Evolutionary conservation across 2,113 vertebrate species (phyloP).

Genomic region (Telmatochromis sp.): DNA sequence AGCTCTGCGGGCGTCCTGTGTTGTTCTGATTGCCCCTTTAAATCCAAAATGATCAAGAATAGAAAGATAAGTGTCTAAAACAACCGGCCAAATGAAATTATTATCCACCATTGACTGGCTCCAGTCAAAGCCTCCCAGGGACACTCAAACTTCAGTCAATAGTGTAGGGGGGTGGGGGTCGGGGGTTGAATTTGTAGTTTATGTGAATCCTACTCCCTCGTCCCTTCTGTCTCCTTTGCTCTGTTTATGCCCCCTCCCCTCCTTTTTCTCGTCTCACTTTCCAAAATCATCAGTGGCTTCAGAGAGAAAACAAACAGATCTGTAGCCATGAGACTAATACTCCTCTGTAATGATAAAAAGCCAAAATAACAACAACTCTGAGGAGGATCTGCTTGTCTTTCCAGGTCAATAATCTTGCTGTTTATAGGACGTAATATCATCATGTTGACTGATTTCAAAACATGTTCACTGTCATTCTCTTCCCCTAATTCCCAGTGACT

Average conservation of each 20-base stretch:
- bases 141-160: constrained; percentile 26
- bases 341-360: neutral
- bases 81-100: constrained; percentile 34
- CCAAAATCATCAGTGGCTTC: constrained; percentile 9
- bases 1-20: constrained; percentile 13
- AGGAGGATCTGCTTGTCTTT: constrained; percentile 20
- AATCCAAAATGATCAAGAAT: constrained; percentile 34
- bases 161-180: neutral
- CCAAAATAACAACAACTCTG: neutral
- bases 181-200: neutral
- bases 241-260: constrained; percentile 34
- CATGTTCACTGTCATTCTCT: neutral
- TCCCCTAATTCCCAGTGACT: neutral
- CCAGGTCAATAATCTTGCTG: neutral
- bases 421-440: neutral
- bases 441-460: neutral
- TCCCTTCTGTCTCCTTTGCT: constrained; percentile 13
- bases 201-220: constrained; percentile 31
- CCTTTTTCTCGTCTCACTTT: neutral
- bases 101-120: constrained; percentile 24
- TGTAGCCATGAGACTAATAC: neutral
- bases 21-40: constrained; percentile 29
- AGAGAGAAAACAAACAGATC: constrained; percentile 14
- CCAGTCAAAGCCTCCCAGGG: constrained; percentile 25
- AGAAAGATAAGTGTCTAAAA: constrained; percentile 32